Base-by-base conservation (phyloP, 2,888 invertebrate species). In the Amblyjoppa proteus region DNA sequence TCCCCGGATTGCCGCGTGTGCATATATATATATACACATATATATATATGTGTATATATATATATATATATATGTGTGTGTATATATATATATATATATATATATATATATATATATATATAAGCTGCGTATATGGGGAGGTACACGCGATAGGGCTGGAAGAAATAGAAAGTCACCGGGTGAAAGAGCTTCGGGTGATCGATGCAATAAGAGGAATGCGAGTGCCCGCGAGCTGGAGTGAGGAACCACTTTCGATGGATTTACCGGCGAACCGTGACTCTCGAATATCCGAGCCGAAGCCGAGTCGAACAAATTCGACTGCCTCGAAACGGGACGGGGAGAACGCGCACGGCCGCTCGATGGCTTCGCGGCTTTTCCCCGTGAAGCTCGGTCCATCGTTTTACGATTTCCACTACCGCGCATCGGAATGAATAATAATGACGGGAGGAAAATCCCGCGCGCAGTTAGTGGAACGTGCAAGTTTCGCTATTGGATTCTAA, bases 191-290 rank as follows among this genome's bases (percentile, higher is more conserved):
- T 28, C 38, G 34, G 45, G 53, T 49, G 53, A 68, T 80, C 64
- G 61, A 70, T 76, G 76, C 81, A 81, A 81, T 76, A 70, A 76
- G 75, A 81, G 76, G 51, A 81, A 81, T 76, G 61, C 58, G 76
- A 81, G 61, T 45, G 69, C 49, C 49, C 56, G 74, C 53, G 53
- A 13, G 76, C 20, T 20, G 80, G 80, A 66, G 71, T 53, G 69
- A 73, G 81, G 70, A 76, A 81, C 81, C 76, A 81, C 76, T 81
- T 81, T 70, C 76, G 76, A 81, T 70, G 76, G 81, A 81, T 81
- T 81, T 81, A 69, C 49, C 70, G 76, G 76, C 75, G 70, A 81
- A 81, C 70, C 81, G 81, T 76, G 81, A 81, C 81, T 70, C 76
- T 81, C 76, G 69, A 75, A 81, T 81, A 69, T 75, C 61, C 70